Evolutionary conservation across 2,113 vertebrate species (phyloP).

Genomic region (Ammodytes marinus): DNA sequence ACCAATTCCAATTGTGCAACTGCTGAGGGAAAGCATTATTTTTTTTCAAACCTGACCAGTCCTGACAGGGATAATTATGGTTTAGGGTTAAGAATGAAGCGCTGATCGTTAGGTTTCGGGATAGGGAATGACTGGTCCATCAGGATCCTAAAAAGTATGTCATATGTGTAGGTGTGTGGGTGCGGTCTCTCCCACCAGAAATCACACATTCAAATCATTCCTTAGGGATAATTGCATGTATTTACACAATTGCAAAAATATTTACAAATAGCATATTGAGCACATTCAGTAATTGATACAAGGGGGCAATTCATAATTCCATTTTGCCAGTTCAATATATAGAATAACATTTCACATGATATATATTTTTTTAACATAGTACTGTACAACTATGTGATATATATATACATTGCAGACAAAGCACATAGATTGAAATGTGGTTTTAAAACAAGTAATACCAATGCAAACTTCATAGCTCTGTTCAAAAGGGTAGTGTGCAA

Average conservation of each 20-base stretch:
- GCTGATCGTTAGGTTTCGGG: neutral
- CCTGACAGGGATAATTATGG: conserved; percentile 9
- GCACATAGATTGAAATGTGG: conserved; percentile 69
- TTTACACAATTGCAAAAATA: conserved; percentile 49
- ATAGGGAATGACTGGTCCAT: neutral
- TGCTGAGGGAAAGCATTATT: neutral
- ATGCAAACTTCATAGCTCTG: conserved; percentile 1
- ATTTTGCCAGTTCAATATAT: conserved; percentile 8
- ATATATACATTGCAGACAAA: conserved; percentile 52
- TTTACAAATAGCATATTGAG: conserved; percentile 13
- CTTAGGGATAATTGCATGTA: conserved; percentile 28
- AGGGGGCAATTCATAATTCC: neutral
- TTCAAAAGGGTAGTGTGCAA: conserved; percentile 17
- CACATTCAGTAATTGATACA: conserved; percentile 23
- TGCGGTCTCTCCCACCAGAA: conserved; percentile 6
- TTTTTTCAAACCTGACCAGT: conserved; percentile 18
- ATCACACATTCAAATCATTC: conserved; percentile 40
- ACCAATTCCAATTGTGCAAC: conserved; percentile 19
- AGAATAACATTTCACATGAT: neutral
- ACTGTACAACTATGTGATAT: conserved; percentile 16
- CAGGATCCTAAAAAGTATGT: neutral
- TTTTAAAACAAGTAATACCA: conserved; percentile 39
- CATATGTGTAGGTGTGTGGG: conserved; percentile 9
- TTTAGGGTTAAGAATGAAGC: conserved; percentile 23
- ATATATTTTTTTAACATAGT: conserved; percentile 21